A percentile compares a stretch with the other conserved stretches of the same genome.
phyloP scores from a whole-genome alignment of 2,797 vertebrate genomes.

The Alauda arvensis region DNA sequence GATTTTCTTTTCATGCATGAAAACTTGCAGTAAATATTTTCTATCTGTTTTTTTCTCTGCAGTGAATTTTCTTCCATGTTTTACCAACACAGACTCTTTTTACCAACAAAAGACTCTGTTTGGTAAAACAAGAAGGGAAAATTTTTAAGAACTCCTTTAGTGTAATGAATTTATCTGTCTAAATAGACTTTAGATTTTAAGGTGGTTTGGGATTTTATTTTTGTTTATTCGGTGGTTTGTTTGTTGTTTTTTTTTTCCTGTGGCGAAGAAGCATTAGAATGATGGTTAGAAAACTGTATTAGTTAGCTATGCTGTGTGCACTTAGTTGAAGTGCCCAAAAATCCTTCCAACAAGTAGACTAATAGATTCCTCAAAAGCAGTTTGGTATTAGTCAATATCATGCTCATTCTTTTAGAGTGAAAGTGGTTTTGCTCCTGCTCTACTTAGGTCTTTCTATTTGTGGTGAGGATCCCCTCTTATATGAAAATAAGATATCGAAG shows the following conservation, averaged over 20 bases:
- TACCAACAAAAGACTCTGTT: too few relatives aligned
- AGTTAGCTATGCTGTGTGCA: background rate
- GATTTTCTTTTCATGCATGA: background rate
- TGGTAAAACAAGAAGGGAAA: background rate
- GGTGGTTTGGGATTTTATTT: background rate
- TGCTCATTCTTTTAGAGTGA: background rate
- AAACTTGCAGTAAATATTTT: background rate
- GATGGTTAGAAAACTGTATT: background rate
- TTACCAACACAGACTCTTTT: background rate
- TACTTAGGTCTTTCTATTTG: background rate
- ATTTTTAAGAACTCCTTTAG: background rate
- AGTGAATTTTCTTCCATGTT: background rate
- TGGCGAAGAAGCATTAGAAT: background rate
- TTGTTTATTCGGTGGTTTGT: background rate
- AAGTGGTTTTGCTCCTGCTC: background rate
- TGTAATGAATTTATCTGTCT: background rate
- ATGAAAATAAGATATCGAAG: background rate
- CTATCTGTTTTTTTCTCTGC: background rate
- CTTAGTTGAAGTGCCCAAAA: background rate
- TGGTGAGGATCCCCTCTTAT: background rate
- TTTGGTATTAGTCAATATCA: background rate
- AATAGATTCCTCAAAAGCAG: background rate
- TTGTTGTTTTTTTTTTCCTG: background rate
- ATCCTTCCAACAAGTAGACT: background rate
- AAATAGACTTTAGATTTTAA: background rate